These are phyloP conservation scores for Trichopria drosophilae DNA, from an alignment of 2,888 invertebrate genomes.

Conservation along the genomic window DNA sequence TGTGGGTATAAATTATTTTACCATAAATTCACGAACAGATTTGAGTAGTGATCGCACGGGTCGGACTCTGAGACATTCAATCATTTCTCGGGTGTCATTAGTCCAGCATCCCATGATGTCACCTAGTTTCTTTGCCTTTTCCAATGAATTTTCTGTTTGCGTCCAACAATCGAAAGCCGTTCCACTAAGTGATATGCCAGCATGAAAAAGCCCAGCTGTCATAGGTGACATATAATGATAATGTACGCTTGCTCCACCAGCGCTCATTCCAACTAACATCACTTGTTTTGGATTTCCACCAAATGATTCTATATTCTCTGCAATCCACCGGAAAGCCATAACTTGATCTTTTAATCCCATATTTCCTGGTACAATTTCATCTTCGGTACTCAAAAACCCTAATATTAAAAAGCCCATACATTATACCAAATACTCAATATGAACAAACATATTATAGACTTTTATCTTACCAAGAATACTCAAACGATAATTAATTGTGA, in stretches of 20 bases:
- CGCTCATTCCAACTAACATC: constrained; percentile 71
- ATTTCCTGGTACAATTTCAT: constrained; percentile 70
- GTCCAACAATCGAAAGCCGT: constrained; percentile 64
- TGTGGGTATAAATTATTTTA: too few relatives aligned
- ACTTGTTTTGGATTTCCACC: constrained; percentile 73
- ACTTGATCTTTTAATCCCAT: constrained; percentile 75
- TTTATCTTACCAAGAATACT: too few relatives aligned
- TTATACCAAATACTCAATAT: too few relatives aligned
- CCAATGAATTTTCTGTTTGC: constrained; percentile 54
- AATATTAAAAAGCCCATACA: too few relatives aligned
- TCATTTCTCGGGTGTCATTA: constrained; percentile 60
- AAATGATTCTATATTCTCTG: constrained; percentile 69
- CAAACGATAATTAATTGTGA: constrained; percentile 71
- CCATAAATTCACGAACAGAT: too few relatives aligned
- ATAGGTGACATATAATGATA: constrained; percentile 71
- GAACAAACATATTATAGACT: too few relatives aligned
- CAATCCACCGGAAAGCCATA: constrained; percentile 71
- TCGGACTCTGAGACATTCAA: constrained; percentile 67
- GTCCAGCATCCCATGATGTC: constrained; percentile 68
- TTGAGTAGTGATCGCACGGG: constrained; percentile 66
- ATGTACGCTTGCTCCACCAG: constrained; percentile 76
- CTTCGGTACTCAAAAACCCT: constrained; percentile 78
- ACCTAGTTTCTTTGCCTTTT: constrained; percentile 67
- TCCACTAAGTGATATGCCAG: constrained; percentile 73
- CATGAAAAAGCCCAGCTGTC: constrained; percentile 61